Evolutionary conservation across 2,888 invertebrate species (phyloP).

Genomic region (Ferrisia virgata): DNA sequence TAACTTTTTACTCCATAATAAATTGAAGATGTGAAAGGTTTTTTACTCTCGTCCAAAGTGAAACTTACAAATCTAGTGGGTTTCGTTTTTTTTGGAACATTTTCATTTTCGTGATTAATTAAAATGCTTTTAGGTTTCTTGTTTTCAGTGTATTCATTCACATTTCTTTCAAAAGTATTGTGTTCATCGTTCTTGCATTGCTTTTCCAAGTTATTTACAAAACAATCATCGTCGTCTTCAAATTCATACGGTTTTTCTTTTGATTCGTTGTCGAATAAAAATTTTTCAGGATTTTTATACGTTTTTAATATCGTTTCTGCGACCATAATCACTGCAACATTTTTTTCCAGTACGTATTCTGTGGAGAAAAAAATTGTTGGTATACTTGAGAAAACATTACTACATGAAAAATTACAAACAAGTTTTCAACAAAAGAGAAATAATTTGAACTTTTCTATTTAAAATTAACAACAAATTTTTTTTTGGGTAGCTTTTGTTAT

Average conservation of each 20-base stretch:
- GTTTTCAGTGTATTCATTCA: not conserved
- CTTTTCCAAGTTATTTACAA: not conserved
- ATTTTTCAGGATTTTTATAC: not conserved
- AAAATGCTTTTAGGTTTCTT: slow-evolving; percentile 34
- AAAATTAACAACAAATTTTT: too few relatives aligned
- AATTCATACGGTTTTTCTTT: not conserved
- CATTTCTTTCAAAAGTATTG: not conserved
- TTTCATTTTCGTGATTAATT: slow-evolving; percentile 33
- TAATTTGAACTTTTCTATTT: too few relatives aligned
- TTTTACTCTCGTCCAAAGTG: slow-evolving; percentile 13
- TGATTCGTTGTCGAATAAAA: not conserved
- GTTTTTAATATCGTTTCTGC: not conserved
- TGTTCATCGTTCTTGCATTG: not conserved
- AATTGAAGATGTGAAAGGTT: slow-evolving; percentile 35
- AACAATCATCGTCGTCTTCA: not conserved
- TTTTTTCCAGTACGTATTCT: not conserved
- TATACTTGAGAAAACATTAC: not conserved
- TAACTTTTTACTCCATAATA: slow-evolving; percentile 38
- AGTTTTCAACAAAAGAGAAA: too few relatives aligned
- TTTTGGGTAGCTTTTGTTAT: too few relatives aligned
- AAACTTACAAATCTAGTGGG: slow-evolving; percentile 33
- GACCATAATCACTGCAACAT: not conserved
- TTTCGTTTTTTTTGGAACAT: slow-evolving; percentile 11
- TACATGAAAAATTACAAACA: too few relatives aligned
- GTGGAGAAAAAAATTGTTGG: not conserved